Percentiles rank a stretch among this genome's conserved stretches.
phyloP scores from a whole-genome alignment of 2,888 invertebrate genomes.

The Thereva unica region DNA sequence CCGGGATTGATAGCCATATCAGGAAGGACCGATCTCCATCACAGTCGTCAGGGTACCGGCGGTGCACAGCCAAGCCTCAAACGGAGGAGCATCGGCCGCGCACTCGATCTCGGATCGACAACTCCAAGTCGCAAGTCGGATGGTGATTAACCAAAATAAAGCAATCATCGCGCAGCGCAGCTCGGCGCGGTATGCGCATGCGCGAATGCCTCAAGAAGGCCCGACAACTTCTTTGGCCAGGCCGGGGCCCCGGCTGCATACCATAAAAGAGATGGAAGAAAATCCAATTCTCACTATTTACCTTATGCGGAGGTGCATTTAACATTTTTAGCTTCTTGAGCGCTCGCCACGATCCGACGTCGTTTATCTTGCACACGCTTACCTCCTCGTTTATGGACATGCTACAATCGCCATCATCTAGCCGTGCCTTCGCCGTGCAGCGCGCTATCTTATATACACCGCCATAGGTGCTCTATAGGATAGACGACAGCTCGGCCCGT shows the following conservation, averaged over 20 bases:
- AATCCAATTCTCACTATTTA: constrained; percentile 36
- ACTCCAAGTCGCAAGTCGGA: constrained; percentile 20
- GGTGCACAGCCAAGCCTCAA: constrained; percentile 19
- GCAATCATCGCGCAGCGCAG: constrained; percentile 25
- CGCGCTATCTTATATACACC: too few species aligned
- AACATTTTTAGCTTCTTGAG: constrained; percentile 35
- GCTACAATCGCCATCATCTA: constrained; percentile 19
- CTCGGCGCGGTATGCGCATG: constrained; percentile 11
- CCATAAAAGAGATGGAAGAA: constrained; percentile 31
- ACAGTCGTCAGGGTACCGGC: constrained; percentile 21
- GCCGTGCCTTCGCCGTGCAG: background rate
- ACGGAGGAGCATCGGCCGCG: constrained; percentile 22
- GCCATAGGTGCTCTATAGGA: too few species aligned
- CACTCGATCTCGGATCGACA: constrained; percentile 21
- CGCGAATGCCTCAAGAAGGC: constrained; percentile 11
- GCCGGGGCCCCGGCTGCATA: background rate
- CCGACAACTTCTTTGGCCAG: constrained; percentile 6
- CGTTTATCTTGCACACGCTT: constrained; percentile 39
- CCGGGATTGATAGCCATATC: constrained; percentile 33
- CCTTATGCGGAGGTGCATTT: constrained; percentile 37
- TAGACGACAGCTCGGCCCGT: background rate
- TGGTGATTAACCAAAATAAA: constrained; percentile 35
- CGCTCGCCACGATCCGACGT: constrained; percentile 29
- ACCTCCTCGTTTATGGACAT: constrained; percentile 32
- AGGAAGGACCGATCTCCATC: constrained; percentile 15